Conservation (phyloP, 2,113 vertebrate genomes). For the Bagarius yarrelli region DNA sequence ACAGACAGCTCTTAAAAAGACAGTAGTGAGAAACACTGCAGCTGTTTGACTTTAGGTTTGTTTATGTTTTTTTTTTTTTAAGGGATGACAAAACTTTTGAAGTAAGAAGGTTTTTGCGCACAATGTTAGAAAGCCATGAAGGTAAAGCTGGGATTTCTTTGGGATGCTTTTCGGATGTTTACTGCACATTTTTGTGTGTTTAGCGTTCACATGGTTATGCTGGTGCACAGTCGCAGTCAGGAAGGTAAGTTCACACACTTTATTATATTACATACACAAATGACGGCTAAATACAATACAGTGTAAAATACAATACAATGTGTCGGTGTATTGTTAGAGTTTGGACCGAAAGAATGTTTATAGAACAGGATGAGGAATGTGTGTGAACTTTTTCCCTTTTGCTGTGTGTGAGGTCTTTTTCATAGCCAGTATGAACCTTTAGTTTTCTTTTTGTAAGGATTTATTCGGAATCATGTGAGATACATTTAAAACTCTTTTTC, state of each 20-base stretch:
- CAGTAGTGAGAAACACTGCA: constrained; percentile 19
- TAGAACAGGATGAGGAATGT: neutral
- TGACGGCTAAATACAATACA: neutral
- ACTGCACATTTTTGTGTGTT: neutral
- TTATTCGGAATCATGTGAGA: neutral
- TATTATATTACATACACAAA: neutral
- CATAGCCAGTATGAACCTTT: neutral
- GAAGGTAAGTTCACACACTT: constrained; percentile 7
- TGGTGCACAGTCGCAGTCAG: constrained; percentile 1
- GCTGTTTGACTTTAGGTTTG: neutral
- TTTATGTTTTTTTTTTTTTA: neutral
- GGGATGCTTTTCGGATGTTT: constrained; percentile 6
- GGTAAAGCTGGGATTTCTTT: neutral
- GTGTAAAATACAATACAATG: neutral
- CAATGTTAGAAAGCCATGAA: constrained; percentile 3
- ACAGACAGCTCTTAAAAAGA: constrained; percentile 44
- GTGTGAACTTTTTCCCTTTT: neutral
- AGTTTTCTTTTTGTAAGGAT: neutral
- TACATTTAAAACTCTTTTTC: neutral
- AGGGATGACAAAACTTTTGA: neutral
- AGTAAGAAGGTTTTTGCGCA: neutral
- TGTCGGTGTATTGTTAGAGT: neutral
- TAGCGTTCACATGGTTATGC: neutral
- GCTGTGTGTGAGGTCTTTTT: neutral
- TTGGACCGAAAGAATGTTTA: neutral